Evolutionary conservation across 2,888 invertebrate species (phyloP), one percentile per base, ranked within the genome.

Genomic region (Andrena bucephala): DNA sequence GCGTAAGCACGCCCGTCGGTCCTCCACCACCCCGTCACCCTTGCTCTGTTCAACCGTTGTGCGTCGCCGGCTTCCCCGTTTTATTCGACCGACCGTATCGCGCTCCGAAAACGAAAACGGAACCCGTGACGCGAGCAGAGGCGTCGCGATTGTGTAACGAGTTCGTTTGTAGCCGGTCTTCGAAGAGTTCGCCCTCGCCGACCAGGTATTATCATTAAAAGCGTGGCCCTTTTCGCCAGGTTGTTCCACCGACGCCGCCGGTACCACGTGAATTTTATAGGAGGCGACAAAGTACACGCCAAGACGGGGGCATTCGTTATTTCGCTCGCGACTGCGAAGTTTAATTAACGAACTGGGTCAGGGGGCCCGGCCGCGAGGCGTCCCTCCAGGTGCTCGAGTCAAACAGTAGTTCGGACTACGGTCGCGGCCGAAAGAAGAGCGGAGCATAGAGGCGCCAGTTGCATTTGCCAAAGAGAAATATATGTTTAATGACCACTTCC

Each of bases 311-410:
- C 68, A 60, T 67, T 75, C 77, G 72, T 72, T 77, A 79, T 63
- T 73, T 76, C 79, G 29, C 50, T 75, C 69, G 65, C 71, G 77
- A 76, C 78, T 68, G 60, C 24, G 62, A 77, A 84, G 73, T 84
- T 86, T 80, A 79, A 71, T 76, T 75, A 79, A 74, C 60, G 24
- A 80, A 62, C 80, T 72, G 33, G 48, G 33, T 52, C 54, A 33
- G 59, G 52, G 59, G 42, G 57, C 24, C 42, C 48, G 66, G 69
- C 42, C 48, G 16, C 48, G 36, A 69, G 79, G 16, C 20, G 57
- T 27, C 27, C 54, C 57, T 57, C 50, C 8, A 5, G 29, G 24
- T 20, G 20, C 20, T 29, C 59, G 36, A 74, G 74, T 83, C 60
- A 83, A 68, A 67, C 57, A 71, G 74, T 72, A 77, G 77, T 74